Percentiles rank a stretch among this genome's conserved stretches.
Conservation (phyloP, 2,888 invertebrate species). For the Carterocephalus palaemon region DNA sequence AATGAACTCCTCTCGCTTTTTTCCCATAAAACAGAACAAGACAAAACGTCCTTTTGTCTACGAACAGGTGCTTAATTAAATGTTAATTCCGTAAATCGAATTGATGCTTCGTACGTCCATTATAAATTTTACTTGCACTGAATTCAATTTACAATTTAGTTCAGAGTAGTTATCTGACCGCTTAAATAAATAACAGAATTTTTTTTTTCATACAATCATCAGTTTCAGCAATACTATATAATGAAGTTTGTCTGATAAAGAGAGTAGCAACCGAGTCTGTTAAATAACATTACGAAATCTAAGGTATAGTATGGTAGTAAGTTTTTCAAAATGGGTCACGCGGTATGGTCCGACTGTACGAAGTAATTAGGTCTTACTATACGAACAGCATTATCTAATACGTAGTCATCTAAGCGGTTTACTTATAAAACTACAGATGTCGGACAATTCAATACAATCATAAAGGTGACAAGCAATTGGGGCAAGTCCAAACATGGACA, state of each 20-base stretch:
- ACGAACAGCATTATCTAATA: background rate
- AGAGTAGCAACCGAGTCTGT: too few relatives aligned
- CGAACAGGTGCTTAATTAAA: conserved; percentile 66
- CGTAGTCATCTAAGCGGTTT: too few relatives aligned
- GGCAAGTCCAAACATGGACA: conserved; percentile 30
- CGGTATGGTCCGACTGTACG: too few relatives aligned
- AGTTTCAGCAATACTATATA: too few relatives aligned
- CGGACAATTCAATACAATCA: conserved; percentile 1
- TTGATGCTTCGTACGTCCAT: conserved; percentile 42
- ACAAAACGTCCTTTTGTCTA: conserved; percentile 31
- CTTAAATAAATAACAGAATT: too few relatives aligned
- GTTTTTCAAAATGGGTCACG: too few relatives aligned
- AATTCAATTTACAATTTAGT: conserved; percentile 43
- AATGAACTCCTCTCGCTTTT: conserved; percentile 28
- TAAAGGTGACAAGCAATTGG: conserved; percentile 19
- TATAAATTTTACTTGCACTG: conserved; percentile 39
- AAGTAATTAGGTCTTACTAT: too few relatives aligned
- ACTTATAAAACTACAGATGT: background rate
- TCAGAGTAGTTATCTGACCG: conserved; percentile 31
- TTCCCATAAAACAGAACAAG: background rate
- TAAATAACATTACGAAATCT: too few relatives aligned
- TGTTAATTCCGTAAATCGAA: conserved; percentile 50
- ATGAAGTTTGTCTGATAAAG: too few relatives aligned
- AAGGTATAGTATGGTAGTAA: too few relatives aligned
- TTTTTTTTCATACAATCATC: too few relatives aligned